Evolutionary conservation across 2,888 invertebrate genomes (phyloP), one percentile per base, ranked within the genome.

Genomic region (Slavum lentiscoides): DNA sequence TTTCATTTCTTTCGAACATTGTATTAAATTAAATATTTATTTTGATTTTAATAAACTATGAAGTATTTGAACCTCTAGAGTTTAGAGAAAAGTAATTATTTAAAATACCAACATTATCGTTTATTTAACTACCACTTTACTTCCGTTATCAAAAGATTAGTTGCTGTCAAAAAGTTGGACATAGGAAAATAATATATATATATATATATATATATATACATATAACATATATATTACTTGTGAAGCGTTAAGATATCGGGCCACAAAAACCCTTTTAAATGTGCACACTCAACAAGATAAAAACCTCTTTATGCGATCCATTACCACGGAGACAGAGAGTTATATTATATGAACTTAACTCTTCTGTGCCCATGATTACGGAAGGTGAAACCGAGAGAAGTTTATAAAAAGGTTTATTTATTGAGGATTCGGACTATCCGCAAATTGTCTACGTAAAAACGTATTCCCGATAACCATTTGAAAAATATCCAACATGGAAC

Each of bases 261-360:
- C 19, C 7, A n/a, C 23, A 49, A 62, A 72, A 64, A 72, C n/a
- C 39, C 39, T 64, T 53, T 55, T 72, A 80, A 70, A 72, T 80
- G 80, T 80, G 80, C 72, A 80, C 72, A 72, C 72, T 72, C 70
- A 23, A 70, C 70, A 66, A 66, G 80, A 72, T 72, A 80, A 76
- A 62, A 80, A 72, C 39, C 80, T 55, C 69, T 72, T 70, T 72
- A 39, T 55, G 64, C 72, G 58, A 80, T 80, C 80, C 72, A 80
- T 80, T 80, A 80, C 43, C 62, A 15, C 30, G 43, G 7, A 62
- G 49, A 21, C 17, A 17, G 55, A 43, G 49, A 55, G 19, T 49
- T 68, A 75, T 21, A 43, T 68, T 49, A 37, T 39, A 37, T 43
- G n/a, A 64, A 64, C 61, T 73, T 74, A 74, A 67, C 68, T 43